Evolutionary conservation across 2,113 vertebrate genomes (phyloP).

Genomic region (Anolis sagrei): DNA sequence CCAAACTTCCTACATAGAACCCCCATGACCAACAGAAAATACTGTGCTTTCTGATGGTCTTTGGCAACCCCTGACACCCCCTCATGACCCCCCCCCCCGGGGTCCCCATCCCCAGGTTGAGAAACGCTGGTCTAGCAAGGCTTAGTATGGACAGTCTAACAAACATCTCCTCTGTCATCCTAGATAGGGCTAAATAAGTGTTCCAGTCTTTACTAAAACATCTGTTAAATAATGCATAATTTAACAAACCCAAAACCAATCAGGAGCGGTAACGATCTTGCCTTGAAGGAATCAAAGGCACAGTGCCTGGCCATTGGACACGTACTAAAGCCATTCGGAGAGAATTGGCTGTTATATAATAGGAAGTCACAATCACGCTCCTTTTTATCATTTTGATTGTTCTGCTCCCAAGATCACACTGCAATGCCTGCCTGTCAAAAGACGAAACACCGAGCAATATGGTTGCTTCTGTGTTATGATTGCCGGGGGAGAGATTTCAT

Average conservation of each 20-base stretch:
- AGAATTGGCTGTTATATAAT: background rate
- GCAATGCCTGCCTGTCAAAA: background rate
- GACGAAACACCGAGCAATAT: constrained; percentile 23
- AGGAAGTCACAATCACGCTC: background rate
- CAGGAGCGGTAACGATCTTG: background rate
- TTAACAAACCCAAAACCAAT: background rate
- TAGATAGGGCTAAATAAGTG: background rate
- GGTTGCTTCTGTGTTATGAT: background rate
- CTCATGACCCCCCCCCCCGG: too few species aligned
- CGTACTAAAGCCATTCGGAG: background rate
- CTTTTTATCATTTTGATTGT: background rate
- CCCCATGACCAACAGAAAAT: too few species aligned
- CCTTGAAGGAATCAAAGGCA: background rate
- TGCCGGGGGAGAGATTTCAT: constrained; percentile 9
- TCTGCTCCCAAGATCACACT: background rate
- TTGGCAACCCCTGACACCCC: too few species aligned
- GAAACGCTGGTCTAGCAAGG: too few species aligned
- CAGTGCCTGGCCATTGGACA: background rate
- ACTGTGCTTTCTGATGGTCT: too few species aligned
- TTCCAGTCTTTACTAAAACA: background rate
- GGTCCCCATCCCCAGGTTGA: too few species aligned
- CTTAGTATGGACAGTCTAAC: background rate
- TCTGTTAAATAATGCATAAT: background rate
- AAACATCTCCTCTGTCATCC: background rate
- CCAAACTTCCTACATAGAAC: too few species aligned